Evolutionary conservation across 1,140 invertebrate species (phyloP), one percentile per base, ranked within the genome.

Genomic region (Drosophila sp.): DNA sequence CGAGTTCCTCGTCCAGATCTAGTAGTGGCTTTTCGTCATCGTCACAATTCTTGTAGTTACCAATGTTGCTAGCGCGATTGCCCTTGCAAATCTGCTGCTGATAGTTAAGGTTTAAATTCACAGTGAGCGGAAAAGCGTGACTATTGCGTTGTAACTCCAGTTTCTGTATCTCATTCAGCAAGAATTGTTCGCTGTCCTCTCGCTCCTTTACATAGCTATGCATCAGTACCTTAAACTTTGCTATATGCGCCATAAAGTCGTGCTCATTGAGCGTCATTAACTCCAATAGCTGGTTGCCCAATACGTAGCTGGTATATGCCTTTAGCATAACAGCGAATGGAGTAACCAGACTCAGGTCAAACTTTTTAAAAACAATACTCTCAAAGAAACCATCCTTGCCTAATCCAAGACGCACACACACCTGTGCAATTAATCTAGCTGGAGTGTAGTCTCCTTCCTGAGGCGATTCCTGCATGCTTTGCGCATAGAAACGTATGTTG

Each of bases 41-140:
- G 21, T 90, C 89, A 4, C 75, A 90, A 50, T 89, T 90, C 58
- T 86, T 87, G 51, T 84, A 90, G 72, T 89, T 89, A 5, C 90
- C 90, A 62, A 91, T 81, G n/a, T 91, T 91, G 36, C 90, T 91
- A 14, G 83, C 72, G 1, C 90, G 82, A 59, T 91, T 91, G 2
- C 90, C 90, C 32, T 91, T 91, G 53, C 90, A 91, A 27, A 91
- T 84, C 53, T 81, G 84, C 18, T 74, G 75, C 21, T 89, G 84
- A 57, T 86, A 89, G 54, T 90, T 79, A 0, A 91, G 72, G 36
- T 90, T 77, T 16, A 89, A 40, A 2, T 78, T 58, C 3, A 84
- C 80, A 1, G 76, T 78, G 6, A 70, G 40, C 7, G 80, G 84
- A 8, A 72, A 16, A 2, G 54, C 56, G 13, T 90, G 86, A 40